A percentile compares a stretch with the other conserved stretches of the same genome.
Conservation (phyloP, 2,888 invertebrate genomes). For the Lasioglossum pauxillum region DNA sequence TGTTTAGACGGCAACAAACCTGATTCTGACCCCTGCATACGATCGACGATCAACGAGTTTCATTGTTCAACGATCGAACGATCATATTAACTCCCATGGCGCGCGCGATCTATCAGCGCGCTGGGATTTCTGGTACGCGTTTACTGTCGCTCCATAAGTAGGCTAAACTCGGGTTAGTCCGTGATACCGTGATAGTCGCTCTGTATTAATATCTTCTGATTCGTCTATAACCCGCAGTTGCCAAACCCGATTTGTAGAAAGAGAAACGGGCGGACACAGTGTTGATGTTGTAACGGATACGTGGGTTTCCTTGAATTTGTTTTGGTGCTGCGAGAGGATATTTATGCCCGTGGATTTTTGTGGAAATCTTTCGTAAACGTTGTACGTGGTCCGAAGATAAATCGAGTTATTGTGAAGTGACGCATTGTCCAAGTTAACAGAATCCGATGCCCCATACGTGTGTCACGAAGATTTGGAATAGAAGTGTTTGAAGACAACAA, state of each 20-base stretch:
- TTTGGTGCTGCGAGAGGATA: neutral
- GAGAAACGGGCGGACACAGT: neutral
- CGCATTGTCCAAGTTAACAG: no score
- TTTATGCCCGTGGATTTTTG: neutral
- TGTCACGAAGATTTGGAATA: no score
- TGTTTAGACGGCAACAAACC: constrained; percentile 9
- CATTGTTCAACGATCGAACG: neutral
- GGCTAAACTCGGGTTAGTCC: neutral
- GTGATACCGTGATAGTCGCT: neutral
- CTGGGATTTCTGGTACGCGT: neutral
- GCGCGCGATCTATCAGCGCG: neutral
- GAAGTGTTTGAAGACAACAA: no score
- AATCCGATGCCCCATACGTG: no score
- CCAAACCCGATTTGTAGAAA: neutral
- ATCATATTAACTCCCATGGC: neutral
- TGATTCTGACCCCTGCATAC: neutral
- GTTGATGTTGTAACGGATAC: neutral
- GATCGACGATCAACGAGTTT: neutral
- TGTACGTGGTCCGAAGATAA: neutral
- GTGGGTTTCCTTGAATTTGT: neutral
- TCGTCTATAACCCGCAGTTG: neutral
- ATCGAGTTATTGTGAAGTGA: neutral
- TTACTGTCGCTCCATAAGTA: neutral
- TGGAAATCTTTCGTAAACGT: neutral
- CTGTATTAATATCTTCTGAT: neutral